These are phyloP conservation scores for Pogonocichla stellata DNA, from an alignment of 2,113 vertebrate genomes.

Conservation along the genomic window DNA sequence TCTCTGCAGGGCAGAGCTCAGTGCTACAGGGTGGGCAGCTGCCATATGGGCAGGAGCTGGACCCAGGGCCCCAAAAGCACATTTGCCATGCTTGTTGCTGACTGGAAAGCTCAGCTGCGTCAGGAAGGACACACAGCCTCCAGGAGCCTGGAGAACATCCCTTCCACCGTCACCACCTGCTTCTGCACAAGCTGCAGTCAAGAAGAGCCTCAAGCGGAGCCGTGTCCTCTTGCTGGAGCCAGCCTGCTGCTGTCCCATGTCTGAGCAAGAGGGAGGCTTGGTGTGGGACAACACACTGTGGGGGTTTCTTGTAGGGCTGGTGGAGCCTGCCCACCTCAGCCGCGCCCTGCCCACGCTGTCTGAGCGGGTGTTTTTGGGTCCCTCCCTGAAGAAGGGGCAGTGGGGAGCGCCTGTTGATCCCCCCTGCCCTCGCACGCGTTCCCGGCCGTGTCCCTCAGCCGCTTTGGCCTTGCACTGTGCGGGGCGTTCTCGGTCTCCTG, in stretches of 20 bases:
- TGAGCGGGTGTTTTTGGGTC: not conserved
- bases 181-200: not conserved
- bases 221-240: not conserved
- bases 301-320: not conserved
- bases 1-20: not conserved
- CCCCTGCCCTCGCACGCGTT: not conserved
- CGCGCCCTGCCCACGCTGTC: not conserved
- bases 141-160: not conserved
- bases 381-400: not conserved
- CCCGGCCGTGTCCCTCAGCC: not conserved
- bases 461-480: slow-evolving; percentile 13
- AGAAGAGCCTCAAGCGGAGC: not conserved
- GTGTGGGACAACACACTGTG: not conserved
- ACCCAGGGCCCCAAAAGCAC: not conserved
- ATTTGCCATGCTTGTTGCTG: not conserved
- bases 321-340: not conserved
- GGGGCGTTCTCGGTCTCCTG: not conserved
- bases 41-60: not conserved
- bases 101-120: not conserved
- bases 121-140: slow-evolving; percentile 4
- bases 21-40: not conserved
- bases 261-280: not conserved
- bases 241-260: not conserved
- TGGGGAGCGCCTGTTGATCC: not conserved
- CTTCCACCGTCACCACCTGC: not conserved